phyloP scores from a whole-genome alignment of 2,797 vertebrate species.

The Fistularia tabacaria region DNA sequence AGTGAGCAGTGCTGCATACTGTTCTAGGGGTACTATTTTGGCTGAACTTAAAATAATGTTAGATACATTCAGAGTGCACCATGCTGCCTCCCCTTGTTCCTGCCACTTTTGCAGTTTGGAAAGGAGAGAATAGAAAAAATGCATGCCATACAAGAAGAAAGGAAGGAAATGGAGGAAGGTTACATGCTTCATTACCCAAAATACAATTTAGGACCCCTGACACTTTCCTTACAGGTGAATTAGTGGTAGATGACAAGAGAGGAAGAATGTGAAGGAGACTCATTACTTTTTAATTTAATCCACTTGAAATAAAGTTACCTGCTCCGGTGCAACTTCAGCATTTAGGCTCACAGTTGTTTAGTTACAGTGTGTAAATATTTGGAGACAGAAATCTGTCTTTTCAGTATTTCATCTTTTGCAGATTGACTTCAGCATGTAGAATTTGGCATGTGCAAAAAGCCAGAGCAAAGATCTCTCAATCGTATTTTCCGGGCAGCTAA shows the following conservation, averaged over 20 bases:
- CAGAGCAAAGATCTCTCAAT: no score
- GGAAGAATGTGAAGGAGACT: conserved; percentile 13
- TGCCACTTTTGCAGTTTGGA: conserved; percentile 56
- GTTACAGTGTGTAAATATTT: no score
- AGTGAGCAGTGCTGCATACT: conserved; percentile 42
- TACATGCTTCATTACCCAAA: conserved; percentile 65
- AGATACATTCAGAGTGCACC: conserved; percentile 46
- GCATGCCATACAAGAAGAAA: conserved; percentile 34
- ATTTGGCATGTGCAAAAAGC: no score
- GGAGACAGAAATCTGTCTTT: no score
- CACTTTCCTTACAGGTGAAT: conserved; percentile 52
- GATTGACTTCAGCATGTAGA: no score
- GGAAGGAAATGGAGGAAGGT: conserved; percentile 46
- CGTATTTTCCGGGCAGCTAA: no score
- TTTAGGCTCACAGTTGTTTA: not conserved
- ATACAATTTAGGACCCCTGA: conserved; percentile 40
- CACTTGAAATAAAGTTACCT: conserved; percentile 16
- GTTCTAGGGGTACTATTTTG: conserved; percentile 44
- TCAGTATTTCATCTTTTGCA: no score
- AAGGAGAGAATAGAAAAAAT: conserved; percentile 53
- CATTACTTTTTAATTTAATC: conserved; percentile 5
- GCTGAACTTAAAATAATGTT: conserved; percentile 54
- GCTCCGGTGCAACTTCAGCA: not conserved
- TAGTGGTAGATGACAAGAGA: conserved; percentile 41
- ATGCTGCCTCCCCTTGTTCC: conserved; percentile 43